Conservation (phyloP, 2,113 vertebrate genomes). For the Ochotona curzoniae region DNA sequence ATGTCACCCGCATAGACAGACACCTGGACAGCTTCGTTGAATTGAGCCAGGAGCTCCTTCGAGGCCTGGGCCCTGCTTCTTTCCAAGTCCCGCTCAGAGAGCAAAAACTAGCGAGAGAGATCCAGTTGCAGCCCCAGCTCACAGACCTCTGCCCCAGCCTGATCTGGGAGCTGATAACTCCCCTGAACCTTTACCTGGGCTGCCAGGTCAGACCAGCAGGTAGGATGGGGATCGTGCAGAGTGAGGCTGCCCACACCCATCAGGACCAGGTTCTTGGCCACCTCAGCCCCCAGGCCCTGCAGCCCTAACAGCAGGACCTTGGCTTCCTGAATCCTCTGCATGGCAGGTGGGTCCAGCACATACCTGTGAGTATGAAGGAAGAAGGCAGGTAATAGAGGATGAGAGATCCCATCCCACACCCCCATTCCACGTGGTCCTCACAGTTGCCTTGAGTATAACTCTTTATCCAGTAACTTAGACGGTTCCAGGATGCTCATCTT, state of each 20-base stretch:
- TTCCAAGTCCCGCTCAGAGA: conserved; percentile 87
- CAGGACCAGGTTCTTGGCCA: conserved; percentile 92
- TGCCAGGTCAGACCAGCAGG: conserved; percentile 86
- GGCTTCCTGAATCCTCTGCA: conserved; percentile 85
- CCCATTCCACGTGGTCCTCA: conserved; percentile 78
- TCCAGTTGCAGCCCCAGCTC: background rate
- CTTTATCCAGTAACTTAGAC: conserved; percentile 82
- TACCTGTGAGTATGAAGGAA: conserved; percentile 84
- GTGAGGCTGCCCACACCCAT: conserved; percentile 92
- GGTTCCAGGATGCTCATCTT: conserved; percentile 41
- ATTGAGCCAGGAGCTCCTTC: conserved; percentile 80
- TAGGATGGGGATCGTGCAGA: conserved; percentile 88
- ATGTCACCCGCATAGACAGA: conserved; percentile 79
- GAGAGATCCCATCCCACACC: background rate
- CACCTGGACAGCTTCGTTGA: conserved; percentile 88
- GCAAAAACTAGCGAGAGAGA: conserved; percentile 89
- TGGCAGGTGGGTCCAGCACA: conserved; percentile 90
- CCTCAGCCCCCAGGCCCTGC: conserved; percentile 92
- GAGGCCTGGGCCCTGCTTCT: conserved; percentile 89
- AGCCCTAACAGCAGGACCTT: conserved; percentile 91
- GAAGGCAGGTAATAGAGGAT: background rate
- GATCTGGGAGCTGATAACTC: background rate
- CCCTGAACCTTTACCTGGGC: conserved; percentile 88
- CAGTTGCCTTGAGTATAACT: conserved; percentile 92
- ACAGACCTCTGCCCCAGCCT: background rate